Evolutionary conservation across 2,888 invertebrate genomes (phyloP).

Genomic region (Leptopilina drosophilae): DNA sequence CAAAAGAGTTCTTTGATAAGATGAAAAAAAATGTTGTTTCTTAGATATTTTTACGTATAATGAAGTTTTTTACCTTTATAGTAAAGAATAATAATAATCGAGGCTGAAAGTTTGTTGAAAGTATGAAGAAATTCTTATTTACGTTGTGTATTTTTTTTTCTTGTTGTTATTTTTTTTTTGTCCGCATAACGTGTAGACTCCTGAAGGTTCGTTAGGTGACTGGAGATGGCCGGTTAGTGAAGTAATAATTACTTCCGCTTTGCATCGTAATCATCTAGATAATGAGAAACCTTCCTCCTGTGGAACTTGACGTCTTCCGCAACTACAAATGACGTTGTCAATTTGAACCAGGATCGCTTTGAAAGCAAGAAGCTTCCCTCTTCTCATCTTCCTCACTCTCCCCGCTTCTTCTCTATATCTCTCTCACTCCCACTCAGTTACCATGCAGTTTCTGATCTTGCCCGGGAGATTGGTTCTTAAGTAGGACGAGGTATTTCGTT

Average conservation of each 20-base stretch:
- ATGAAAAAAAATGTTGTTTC: not conserved
- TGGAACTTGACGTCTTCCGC: slow-evolving; percentile 26
- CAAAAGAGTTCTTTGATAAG: not conserved
- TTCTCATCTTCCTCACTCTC: not conserved
- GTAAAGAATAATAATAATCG: not conserved
- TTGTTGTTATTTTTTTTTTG: not conserved
- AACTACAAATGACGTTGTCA: slow-evolving; percentile 39
- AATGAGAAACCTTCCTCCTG: slow-evolving; percentile 34
- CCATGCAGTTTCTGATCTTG: slow-evolving; percentile 34
- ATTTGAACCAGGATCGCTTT: slow-evolving; percentile 30
- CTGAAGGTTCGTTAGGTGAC: slow-evolving; percentile 7
- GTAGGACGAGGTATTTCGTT: slow-evolving; percentile 27
- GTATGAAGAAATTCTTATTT: slow-evolving; percentile 9
- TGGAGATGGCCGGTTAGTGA: slow-evolving; percentile 15
- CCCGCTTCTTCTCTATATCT: too few relatives aligned
- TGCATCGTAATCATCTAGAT: slow-evolving; percentile 28
- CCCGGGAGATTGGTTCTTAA: slow-evolving; percentile 36
- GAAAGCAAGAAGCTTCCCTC: slow-evolving; percentile 12
- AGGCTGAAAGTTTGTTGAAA: not conserved
- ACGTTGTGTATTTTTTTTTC: not conserved
- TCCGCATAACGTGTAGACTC: not conserved
- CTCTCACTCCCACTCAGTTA: not conserved
- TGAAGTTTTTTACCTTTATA: not conserved
- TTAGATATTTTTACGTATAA: not conserved
- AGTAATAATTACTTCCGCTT: slow-evolving; percentile 35